Base-by-base conservation (phyloP, 2,797 vertebrate species). In the Saxicola maurus region DNA sequence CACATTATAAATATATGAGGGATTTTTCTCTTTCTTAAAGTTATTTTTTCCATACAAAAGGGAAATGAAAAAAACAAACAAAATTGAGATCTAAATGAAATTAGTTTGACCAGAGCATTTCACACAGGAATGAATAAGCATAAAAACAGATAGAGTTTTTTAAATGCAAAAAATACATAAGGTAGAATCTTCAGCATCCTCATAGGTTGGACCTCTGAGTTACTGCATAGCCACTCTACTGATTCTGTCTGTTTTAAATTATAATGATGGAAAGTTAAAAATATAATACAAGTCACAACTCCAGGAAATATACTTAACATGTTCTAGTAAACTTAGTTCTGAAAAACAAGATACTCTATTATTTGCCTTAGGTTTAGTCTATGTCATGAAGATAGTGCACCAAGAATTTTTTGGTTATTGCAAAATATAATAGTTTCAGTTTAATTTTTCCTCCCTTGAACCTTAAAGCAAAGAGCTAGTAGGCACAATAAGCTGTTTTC, bases 401-500 rank as follows among this genome's bases (percentile, higher is more conserved):
- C 30, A 51, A 78, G 38, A 72, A 81, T 27, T 57, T 86, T 93
- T 91, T 83, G 13, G 30, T 72, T 90, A 84, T 91, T 89, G 79
- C 20, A 76, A 93, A 94, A 64, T 67, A 56, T 51, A 80, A 92
- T 62, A 48, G 65, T 73, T 93, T 86, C 31, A 51, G 25, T 87
- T 91, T 33, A 28, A 27, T 40, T 91, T 84, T 65, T 56, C 49
- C 18, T 68, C 23, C 11, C 12, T 42, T 72, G 48, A 65, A 90
- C 61, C 57, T 95, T 90, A 93, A 93, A 91, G 51, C 88, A 79
- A 81, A 90, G 55, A 71, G 80, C 75, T 80, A 33, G 17, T 85
- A 80, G 87, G 68, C 73, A 80, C 35, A 84, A 65, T 75, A 81
- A 82, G 27, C 25, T 84, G 20, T 2, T 82, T 85, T 81, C 49